Conservation (phyloP, 2,113 vertebrate genomes). For the Tinamus guttatus region DNA sequence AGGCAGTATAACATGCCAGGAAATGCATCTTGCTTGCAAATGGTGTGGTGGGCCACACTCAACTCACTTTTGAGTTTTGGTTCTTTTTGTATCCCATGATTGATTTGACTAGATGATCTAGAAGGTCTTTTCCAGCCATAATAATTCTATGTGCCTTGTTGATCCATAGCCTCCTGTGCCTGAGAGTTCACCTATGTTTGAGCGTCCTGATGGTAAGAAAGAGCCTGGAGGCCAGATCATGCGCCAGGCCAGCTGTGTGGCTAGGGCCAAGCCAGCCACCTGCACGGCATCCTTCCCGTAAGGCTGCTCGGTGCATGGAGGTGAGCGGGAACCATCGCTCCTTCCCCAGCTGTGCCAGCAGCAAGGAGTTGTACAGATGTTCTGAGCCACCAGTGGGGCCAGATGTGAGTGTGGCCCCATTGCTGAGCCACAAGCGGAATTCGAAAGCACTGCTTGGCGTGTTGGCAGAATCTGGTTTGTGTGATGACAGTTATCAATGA, state of each 20-base stretch:
- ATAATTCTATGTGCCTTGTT: not conserved
- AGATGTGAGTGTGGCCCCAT: not conserved
- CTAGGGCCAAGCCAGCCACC: not conserved
- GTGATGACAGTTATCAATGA: not conserved
- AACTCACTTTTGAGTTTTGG: not conserved
- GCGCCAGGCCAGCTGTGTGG: not conserved
- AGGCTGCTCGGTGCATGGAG: rapidly evolving
- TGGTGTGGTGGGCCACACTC: rapidly evolving
- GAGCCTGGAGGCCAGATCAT: not conserved
- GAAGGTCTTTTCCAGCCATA: too few relatives aligned
- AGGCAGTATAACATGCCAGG: not conserved
- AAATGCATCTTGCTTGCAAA: not conserved
- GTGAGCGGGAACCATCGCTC: rapidly evolving
- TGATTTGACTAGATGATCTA: too few relatives aligned
- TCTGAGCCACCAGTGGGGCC: not conserved
- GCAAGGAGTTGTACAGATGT: not conserved
- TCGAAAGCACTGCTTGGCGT: not conserved
- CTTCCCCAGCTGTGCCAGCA: not conserved
- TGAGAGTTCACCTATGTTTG: not conserved
- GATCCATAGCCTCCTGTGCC: not conserved
- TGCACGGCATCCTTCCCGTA: not conserved
- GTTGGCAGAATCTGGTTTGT: rapidly evolving
- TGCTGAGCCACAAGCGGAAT: not conserved
- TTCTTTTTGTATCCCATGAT: not conserved
- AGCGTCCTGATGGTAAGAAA: not conserved